These are phyloP conservation scores for Ophthalmolycus amberensis DNA, from an alignment of 2,113 vertebrate species.

Conservation along the genomic window DNA sequence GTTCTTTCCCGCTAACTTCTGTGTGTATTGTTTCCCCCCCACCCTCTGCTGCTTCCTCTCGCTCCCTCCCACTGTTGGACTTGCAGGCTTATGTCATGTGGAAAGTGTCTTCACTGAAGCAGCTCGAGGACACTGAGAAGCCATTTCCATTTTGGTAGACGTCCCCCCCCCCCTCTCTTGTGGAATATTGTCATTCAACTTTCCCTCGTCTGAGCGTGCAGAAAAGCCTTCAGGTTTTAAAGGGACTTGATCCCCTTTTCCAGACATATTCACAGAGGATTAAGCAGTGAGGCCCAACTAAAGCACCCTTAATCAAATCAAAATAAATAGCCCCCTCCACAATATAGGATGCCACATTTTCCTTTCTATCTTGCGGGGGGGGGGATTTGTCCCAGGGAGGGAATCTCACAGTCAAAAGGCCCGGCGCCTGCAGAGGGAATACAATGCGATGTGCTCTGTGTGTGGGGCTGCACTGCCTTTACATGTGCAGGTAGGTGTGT, in stretches of 20 bases:
- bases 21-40: conserved; percentile 28
- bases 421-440: conserved; percentile 46
- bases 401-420: conserved; percentile 56
- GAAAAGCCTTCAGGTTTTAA: conserved; percentile 83
- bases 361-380: conserved; percentile 69
- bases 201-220: conserved; percentile 63
- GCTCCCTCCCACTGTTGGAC: conserved; percentile 53
- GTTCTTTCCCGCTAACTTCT: conserved; percentile 12
- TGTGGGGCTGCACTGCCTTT: conserved; percentile 16
- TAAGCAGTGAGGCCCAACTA: conserved; percentile 80
- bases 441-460: conserved; percentile 12
- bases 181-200: conserved; percentile 77
- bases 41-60: conserved; percentile 42
- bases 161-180: not conserved
- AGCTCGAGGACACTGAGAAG: conserved; percentile 72
- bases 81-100: conserved; percentile 71
- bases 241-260: conserved; percentile 85
- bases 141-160: conserved; percentile 77
- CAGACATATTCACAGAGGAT: conserved; percentile 85
- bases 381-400: conserved; percentile 75
- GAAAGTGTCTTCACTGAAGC: conserved; percentile 74
- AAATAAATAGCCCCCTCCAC: conserved; percentile 82
- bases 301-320: conserved; percentile 85
- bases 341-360: conserved; percentile 77
- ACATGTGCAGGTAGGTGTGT: conserved; percentile 29